phyloP scores from a whole-genome alignment of 2,888 invertebrate genomes.

The Bhutanitis thaidina region DNA sequence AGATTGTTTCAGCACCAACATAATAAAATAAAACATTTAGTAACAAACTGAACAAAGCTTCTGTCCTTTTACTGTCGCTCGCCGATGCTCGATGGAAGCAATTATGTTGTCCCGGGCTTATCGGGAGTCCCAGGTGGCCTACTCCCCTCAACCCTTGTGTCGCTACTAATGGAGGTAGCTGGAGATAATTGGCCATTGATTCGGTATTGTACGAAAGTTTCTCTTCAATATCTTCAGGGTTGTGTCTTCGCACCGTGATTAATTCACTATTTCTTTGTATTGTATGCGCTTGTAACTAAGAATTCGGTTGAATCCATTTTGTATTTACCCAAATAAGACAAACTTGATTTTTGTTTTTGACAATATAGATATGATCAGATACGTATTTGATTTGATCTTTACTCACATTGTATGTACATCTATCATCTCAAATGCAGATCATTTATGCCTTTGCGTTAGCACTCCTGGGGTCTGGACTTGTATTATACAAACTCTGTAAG shows the following conservation, averaged over 20 bases:
- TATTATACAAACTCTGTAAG: no score
- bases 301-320: no score
- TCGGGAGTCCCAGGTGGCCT: constrained; percentile 40
- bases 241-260: background rate
- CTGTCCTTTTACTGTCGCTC: background rate
- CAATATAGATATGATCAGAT: no score
- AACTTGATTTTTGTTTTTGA: no score
- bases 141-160: constrained; percentile 16
- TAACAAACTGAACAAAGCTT: background rate
- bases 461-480: no score
- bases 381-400: no score
- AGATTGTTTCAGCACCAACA: background rate
- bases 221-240: constrained; percentile 7
- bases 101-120: constrained; percentile 40
- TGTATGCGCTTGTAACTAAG: no score
- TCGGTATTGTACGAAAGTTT: constrained; percentile 30
- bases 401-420: no score
- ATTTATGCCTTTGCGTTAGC: no score
- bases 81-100: constrained; percentile 15
- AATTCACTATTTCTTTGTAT: no score
- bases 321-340: no score
- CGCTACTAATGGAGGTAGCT: constrained; percentile 12
- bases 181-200: constrained; percentile 31
- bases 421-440: no score
- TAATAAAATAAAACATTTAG: background rate